These are phyloP conservation scores for Xiphias gladius DNA, from an alignment of 2,113 vertebrate species.

Conservation along the genomic window DNA sequence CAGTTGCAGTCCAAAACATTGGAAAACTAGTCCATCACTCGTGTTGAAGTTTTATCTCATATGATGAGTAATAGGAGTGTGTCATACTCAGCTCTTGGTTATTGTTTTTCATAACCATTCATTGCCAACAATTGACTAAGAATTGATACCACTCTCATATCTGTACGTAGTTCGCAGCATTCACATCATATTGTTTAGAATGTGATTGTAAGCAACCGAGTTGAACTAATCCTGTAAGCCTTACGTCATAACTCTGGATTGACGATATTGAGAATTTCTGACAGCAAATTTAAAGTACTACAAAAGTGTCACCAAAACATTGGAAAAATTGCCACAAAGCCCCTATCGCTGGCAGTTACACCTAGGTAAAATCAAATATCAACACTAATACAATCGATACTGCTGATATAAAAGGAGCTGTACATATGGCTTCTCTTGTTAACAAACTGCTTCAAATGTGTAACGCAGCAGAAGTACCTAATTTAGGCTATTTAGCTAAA, in stretches of 20 bases:
- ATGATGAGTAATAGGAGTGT: neutral
- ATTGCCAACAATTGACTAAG: no score
- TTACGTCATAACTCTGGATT: neutral
- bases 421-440: neutral
- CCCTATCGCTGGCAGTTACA: neutral
- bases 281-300: neutral
- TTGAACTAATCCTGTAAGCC: neutral
- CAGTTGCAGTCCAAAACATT: constrained; percentile 37
- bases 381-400: no score
- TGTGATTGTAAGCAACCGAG: neutral
- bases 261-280: neutral
- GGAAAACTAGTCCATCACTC: constrained; percentile 35
- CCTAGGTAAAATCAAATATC: no score
- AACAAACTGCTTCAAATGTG: no score
- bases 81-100: neutral
- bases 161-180: no score
- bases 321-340: no score
- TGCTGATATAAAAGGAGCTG: no score
- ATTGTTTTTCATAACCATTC: neutral
- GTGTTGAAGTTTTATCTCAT: constrained; percentile 23
- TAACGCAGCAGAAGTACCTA: no score
- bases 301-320: neutral
- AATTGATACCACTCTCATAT: no score
- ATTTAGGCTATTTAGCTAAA: no score
- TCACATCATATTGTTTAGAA: neutral